phyloP scores from a whole-genome alignment of 2,888 invertebrate species.

The Neoitamus cyanurus region DNA sequence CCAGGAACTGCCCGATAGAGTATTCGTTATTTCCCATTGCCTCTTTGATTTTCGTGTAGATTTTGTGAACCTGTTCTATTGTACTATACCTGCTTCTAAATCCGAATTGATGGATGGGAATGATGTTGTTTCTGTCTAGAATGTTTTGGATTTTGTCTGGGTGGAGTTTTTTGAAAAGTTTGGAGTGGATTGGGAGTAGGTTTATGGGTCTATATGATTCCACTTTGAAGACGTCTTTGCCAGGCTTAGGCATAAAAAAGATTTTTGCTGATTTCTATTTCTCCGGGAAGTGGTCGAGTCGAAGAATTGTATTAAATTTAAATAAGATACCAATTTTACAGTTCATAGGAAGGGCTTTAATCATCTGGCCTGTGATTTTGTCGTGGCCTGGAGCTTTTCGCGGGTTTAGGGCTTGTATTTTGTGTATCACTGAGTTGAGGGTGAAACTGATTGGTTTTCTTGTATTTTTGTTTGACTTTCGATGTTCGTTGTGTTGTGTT shows the following conservation, averaged over 20 bases:
- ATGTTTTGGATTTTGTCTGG: constrained; percentile 49
- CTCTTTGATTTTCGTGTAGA: neutral
- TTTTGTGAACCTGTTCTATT: too few relatives aligned
- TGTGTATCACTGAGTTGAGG: too few relatives aligned
- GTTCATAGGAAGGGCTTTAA: neutral
- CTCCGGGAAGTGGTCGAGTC: neutral
- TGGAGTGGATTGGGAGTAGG: constrained; percentile 54
- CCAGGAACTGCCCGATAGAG: too few relatives aligned
- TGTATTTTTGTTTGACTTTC: too few relatives aligned
- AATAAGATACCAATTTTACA: neutral
- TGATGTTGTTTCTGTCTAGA: constrained; percentile 14
- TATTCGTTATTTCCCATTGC: constrained; percentile 39
- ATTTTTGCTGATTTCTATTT: neutral
- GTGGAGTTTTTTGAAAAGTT: constrained; percentile 55
- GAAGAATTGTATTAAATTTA: neutral
- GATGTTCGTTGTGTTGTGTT: too few relatives aligned
- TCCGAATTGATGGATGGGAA: constrained; percentile 10
- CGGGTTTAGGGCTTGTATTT: neutral
- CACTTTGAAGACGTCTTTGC: neutral
- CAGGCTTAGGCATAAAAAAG: neutral
- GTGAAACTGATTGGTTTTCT: too few relatives aligned
- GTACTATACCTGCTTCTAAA: constrained; percentile 45
- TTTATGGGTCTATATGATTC: constrained; percentile 50
- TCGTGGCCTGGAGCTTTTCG: neutral
- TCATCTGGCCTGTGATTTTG: neutral